Base-by-base conservation (phyloP, 2,113 vertebrate genomes). In the Aspidoscelis tigris region DNA sequence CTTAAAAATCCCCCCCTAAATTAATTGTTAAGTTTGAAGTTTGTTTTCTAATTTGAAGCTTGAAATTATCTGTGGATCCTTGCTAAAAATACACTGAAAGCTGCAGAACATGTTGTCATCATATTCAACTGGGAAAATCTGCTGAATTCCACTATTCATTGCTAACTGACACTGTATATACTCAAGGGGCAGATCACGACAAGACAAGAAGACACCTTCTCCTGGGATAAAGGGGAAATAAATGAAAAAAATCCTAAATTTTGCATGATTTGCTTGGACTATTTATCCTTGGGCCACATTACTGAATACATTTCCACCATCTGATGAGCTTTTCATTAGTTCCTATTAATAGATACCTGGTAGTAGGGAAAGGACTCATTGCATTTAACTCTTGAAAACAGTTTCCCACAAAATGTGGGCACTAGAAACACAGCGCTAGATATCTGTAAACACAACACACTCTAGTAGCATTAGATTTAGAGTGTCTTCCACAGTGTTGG, bases 361-460 rank as follows among this genome's bases (percentile, higher is more conserved):
- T 24, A 18, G 12, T 16, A 58, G 68, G 65, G 83, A 50, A 80
- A 72, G 3, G 26, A 55, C 26, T 69, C 39, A 9, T 83, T 73
- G 24, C 82, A 86, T 77, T 78, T 65, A 77, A 88, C 47, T 1
- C 82, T 82, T 84, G 24, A 55, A 81, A 44, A 65, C 86, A 86
- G 81, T 47, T 88, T 85, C 82, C 85, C 87, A 65, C 82, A 75
- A 88, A 88, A 47, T 55, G n/a, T 20, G 86, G 53, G 85, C 90
- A 79, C 90, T 84, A 89, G 85, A 90, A 80, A 85, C 77, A 72
- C 78, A 73, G 72, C 26, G 80, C 77, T 80, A 79, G 70, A 9
- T 41, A 85, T 88, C 86, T 92, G 94, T 95, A 95, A 95, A 95
- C 93, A 93, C 90, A 90, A 92, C 80, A 91, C 87, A 85, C 87